Conservation (phyloP, 2,888 invertebrate genomes). For the Nesidiocoris tenuis region DNA sequence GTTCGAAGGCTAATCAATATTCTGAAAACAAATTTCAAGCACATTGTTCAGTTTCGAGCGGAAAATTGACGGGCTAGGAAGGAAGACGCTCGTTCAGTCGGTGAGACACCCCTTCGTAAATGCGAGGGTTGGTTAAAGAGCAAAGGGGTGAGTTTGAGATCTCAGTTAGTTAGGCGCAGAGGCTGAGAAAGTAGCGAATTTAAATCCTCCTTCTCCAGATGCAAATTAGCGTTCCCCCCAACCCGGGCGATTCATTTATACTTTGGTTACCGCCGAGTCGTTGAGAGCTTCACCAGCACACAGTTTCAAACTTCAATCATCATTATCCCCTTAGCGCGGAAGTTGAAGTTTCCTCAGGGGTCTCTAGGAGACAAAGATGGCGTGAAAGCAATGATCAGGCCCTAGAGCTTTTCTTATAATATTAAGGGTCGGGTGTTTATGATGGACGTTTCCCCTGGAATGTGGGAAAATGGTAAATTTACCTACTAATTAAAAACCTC, state of each 20-base stretch:
- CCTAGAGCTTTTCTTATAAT: neutral
- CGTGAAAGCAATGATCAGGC: neutral
- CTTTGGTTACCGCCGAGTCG: constrained; percentile 12
- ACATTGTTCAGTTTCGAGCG: neutral
- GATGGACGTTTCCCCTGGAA: neutral
- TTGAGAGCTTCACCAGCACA: constrained; percentile 9
- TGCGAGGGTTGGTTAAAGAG: constrained; percentile 1
- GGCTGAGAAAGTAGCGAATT: neutral
- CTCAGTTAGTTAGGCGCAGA: neutral
- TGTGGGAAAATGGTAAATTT: no score
- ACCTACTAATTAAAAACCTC: no score
- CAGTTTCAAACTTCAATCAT: constrained; percentile 18
- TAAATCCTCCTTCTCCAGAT: constrained; percentile 7
- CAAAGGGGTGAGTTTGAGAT: neutral
- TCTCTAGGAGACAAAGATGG: neutral
- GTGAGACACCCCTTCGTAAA: neutral
- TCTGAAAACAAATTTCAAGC: neutral
- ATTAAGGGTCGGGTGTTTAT: neutral
- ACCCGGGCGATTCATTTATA: neutral
- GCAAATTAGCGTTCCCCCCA: constrained; percentile 21
- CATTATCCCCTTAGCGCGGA: constrained; percentile 3
- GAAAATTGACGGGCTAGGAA: constrained; percentile 1
- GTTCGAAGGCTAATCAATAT: neutral
- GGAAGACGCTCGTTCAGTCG: neutral
- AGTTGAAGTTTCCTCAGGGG: neutral